phyloP scores from a whole-genome alignment of 2,888 invertebrate genomes.

The Catocala sponsa region DNA sequence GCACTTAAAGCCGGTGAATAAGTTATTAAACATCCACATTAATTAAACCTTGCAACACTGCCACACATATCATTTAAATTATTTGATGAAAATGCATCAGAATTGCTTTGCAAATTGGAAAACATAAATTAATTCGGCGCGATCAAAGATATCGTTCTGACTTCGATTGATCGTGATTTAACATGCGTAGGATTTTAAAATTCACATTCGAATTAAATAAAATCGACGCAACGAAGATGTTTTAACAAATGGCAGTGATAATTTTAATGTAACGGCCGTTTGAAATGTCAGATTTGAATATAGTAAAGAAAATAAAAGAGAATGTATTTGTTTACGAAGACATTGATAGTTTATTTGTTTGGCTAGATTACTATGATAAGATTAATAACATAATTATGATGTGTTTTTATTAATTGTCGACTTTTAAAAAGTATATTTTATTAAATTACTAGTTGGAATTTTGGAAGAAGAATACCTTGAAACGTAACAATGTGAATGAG shows the following conservation, averaged over 20 bases:
- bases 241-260: constrained; percentile 39
- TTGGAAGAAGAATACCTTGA: no score
- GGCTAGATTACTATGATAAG: no score
- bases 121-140: constrained; percentile 43
- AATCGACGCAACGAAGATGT: constrained; percentile 25
- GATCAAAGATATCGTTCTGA: constrained; percentile 47
- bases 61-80: constrained; percentile 1
- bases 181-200: constrained; percentile 38
- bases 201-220: constrained; percentile 36
- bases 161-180: constrained; percentile 46
- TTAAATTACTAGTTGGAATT: no score
- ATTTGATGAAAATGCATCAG: constrained; percentile 16
- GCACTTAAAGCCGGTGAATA: no score
- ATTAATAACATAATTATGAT: no score
- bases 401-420: no score
- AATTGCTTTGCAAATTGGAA: constrained; percentile 30
- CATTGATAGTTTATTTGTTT: no score
- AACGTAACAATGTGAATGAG: no score
- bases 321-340: no score
- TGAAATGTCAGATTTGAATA: constrained; percentile 31
- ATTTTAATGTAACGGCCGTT: constrained; percentile 35
- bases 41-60: constrained; percentile 3
- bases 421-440: no score
- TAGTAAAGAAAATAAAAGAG: constrained; percentile 14
- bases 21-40: not conserved